Evolutionary conservation across 2,113 vertebrate genomes (phyloP).

Genomic region (Mola mola): DNA sequence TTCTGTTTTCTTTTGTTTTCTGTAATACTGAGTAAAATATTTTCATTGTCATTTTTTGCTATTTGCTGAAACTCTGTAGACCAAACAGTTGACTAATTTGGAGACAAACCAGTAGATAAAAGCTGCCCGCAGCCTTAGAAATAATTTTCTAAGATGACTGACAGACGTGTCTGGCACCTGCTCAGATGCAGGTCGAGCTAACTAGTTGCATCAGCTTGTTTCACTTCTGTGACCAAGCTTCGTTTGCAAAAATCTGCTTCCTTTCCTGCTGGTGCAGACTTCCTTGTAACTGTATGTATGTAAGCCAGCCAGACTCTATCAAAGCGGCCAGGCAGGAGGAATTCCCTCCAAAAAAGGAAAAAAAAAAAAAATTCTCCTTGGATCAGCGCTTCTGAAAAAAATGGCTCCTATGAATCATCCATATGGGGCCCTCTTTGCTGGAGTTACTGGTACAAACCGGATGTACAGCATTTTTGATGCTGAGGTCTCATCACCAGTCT

Average conservation of each 20-base stretch:
- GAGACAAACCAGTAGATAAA: neutral
- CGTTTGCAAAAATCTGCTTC: constrained; percentile 17
- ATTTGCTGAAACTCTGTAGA: neutral
- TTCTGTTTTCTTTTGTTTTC: neutral
- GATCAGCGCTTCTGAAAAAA: constrained; percentile 72
- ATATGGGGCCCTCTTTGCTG: constrained; percentile 50
- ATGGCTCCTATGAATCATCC: constrained; percentile 61
- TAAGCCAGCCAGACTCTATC: constrained; percentile 33
- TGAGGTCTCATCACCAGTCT: neutral
- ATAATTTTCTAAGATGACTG: neutral
- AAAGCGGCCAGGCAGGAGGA: constrained; percentile 51
- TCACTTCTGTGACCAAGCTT: constrained; percentile 46
- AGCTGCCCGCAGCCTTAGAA: neutral
- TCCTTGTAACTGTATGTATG: constrained; percentile 61
- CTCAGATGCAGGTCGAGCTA: constrained; percentile 20
- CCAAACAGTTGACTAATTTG: neutral
- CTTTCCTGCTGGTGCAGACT: constrained; percentile 30
- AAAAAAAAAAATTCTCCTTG: constrained; percentile 44
- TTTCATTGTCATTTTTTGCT: neutral
- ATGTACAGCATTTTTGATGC: constrained; percentile 33
- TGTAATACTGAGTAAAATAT: neutral
- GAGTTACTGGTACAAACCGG: constrained; percentile 32
- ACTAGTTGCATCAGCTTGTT: constrained; percentile 41
- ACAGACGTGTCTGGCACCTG: constrained; percentile 18
- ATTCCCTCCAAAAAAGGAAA: constrained; percentile 37